Evolutionary conservation across 53 echinoderm and acorn worm genomes (phyloP), one percentile per base, ranked within the genome.

Genomic region (Pentamera pediparva): DNA sequence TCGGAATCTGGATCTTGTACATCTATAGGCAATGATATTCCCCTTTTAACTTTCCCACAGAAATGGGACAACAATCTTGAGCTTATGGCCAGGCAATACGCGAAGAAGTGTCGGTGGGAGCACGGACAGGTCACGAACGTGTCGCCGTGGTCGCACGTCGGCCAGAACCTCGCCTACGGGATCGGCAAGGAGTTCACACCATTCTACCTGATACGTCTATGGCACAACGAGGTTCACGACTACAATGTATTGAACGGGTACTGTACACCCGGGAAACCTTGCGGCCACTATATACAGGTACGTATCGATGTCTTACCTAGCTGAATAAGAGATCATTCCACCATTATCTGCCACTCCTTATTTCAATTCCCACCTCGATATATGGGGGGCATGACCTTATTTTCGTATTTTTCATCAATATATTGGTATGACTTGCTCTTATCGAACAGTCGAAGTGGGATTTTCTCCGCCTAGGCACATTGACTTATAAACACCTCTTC

Each of bases 201-300:
- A 0, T 72, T 89, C 70, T 93, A 82, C 73, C 86, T 89, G 35
- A 70, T 83, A 31, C 77, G 86, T 3, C 58, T 83, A 4, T 96
- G 96, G 95, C 85, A 85, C 37, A 62, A 88, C 20, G 96, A 96
- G 62, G 65, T 79, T 20, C 61, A 72, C 8, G 79, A 85, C 57
- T 96, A 96, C 55, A 75, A 96, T 35, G 70, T 87, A 10, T 12
- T 64, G 19, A 96, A 87, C 1, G 84, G 91, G 30, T 34, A 74
- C 0, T 96, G 96, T 51, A 38, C 77, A 11, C 85, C 76, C 10
- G 79, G 69, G 15, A 78, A 79, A 33, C 54, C 87, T 25, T 96
- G 96, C 55, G 96, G 96, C 27, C 96, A 96, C 37, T 96, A 91
- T 65, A 96, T 88, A 30, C 96, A 96, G 88, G 96, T 96, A 76